Conservation (phyloP, 2,113 vertebrate species). For the Vulpes ferrilata region DNA sequence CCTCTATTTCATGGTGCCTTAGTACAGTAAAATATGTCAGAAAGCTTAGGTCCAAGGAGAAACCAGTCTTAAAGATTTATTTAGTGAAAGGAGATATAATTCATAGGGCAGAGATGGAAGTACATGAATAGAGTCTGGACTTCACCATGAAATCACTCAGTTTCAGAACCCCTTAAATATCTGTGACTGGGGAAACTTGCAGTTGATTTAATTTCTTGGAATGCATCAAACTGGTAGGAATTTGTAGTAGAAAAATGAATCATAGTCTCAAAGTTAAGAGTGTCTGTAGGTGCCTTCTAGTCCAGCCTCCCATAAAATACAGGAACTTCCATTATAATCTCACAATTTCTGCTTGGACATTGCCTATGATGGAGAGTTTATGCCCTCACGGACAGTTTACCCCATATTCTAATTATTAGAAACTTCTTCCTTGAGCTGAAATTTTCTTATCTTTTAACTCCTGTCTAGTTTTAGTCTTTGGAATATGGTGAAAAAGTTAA, state of each 20-base stretch:
- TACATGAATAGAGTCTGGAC: background rate
- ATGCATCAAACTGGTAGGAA: background rate
- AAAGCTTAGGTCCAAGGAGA: slow-evolving; percentile 39
- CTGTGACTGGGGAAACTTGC: background rate
- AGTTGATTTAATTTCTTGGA: background rate
- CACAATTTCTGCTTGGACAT: background rate
- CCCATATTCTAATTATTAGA: background rate
- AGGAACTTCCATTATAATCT: background rate
- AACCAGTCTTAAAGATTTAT: slow-evolving; percentile 13
- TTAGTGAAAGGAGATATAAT: slow-evolving; percentile 33
- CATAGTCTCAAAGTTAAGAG: background rate
- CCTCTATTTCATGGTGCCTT: slow-evolving; percentile 29
- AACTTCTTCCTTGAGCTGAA: slow-evolving; percentile 4
- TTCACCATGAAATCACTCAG: background rate
- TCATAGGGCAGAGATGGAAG: background rate
- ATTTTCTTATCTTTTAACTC: background rate
- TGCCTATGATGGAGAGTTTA: background rate
- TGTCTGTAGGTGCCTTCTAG: background rate
- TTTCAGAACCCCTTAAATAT: background rate
- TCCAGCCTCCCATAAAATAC: background rate
- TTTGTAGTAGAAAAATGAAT: background rate
- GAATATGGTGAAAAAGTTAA: background rate
- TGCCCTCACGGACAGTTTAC: background rate
- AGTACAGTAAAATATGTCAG: slow-evolving; percentile 57
- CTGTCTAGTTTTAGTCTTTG: background rate